These are phyloP conservation scores for Cinclus mexicanus DNA, from an alignment of 2,113 vertebrate genomes.

Conservation along the genomic window DNA sequence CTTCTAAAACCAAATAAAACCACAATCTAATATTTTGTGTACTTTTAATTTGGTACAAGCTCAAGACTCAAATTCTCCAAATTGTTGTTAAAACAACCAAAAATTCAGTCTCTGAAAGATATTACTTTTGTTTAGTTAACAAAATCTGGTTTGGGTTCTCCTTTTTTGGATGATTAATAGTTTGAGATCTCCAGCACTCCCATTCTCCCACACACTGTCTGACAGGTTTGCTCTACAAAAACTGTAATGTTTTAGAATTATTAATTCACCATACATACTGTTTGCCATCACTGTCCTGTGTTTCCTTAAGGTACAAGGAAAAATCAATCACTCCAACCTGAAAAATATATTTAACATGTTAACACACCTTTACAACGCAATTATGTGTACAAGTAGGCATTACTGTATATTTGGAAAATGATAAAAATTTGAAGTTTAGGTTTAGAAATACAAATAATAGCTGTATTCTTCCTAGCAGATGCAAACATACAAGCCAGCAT, in stretches of 20 bases:
- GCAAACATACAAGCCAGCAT: background rate
- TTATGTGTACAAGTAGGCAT: background rate
- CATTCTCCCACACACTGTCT: background rate
- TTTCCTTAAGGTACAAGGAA: slow-evolving; percentile 93
- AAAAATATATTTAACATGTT: slow-evolving; percentile 19
- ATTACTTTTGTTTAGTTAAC: background rate
- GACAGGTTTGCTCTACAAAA: background rate
- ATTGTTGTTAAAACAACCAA: background rate
- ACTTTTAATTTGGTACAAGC: background rate
- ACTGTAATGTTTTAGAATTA: background rate
- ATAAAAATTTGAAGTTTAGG: background rate
- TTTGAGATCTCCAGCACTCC: background rate
- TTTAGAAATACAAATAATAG: background rate
- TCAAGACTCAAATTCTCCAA: background rate
- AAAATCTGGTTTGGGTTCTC: background rate
- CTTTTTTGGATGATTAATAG: background rate
- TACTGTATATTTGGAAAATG: background rate
- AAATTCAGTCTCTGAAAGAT: background rate
- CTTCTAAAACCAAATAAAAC: background rate
- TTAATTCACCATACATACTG: slow-evolving; percentile 80
- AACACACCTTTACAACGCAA: background rate
- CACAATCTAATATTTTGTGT: background rate
- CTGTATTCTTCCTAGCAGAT: background rate
- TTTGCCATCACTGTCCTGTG: slow-evolving; percentile 81
- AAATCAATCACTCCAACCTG: slow-evolving; percentile 98